These are phyloP conservation scores for Macrosteles quadrilineatus DNA, from an alignment of 1,140 invertebrate genomes.

Conservation along the genomic window DNA sequence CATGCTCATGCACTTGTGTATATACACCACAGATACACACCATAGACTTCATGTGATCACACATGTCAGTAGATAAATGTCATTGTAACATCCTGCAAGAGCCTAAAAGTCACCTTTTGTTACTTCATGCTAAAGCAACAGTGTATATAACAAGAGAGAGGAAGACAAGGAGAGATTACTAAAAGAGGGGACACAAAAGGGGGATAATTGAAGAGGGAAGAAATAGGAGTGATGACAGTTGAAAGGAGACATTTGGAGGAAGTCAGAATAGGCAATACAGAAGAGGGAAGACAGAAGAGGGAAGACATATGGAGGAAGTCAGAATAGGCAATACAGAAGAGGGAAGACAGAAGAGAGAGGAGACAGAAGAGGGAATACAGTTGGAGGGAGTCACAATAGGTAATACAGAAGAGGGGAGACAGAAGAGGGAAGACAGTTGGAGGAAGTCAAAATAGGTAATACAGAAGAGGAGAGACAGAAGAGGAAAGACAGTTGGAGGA, in stretches of 20 bases:
- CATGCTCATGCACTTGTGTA: too few relatives aligned
- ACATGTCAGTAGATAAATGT: too few relatives aligned
- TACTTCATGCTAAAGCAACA: too few relatives aligned
- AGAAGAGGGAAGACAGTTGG: background rate
- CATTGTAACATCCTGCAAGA: too few relatives aligned
- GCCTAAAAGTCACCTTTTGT: too few relatives aligned
- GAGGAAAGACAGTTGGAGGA: background rate
- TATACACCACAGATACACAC: too few relatives aligned
- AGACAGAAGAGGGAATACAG: background rate
- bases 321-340: background rate
- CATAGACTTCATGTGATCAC: too few relatives aligned
- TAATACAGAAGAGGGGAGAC: background rate
- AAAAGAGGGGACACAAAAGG: slow-evolving; percentile 16
- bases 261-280: background rate
- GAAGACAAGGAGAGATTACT: slow-evolving; percentile 25
- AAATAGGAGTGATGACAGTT: background rate
- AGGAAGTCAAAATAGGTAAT: background rate
- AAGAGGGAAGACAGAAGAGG: background rate
- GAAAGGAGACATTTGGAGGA: background rate
- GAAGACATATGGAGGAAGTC: background rate
- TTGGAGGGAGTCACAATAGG: background rate
- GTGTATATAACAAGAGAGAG: too few relatives aligned
- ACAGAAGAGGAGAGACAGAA: background rate
- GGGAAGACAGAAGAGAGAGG: background rate
- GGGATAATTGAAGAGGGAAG: background rate